Conservation (phyloP, 2,113 vertebrate genomes). For the Etheostoma cragini region DNA sequence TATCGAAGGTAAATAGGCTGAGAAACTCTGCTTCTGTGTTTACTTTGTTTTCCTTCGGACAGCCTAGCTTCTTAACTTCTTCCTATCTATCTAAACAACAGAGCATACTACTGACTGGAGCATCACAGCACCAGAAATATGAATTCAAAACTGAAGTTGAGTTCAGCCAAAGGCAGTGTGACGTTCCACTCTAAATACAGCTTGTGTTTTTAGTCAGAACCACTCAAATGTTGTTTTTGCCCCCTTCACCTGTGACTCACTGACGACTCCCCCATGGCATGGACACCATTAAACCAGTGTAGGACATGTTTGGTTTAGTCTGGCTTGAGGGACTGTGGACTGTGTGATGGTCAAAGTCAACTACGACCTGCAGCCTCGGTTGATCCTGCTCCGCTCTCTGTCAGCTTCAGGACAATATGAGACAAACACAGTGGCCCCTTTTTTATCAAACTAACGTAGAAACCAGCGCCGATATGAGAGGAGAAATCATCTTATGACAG, state of each 20-base stretch:
- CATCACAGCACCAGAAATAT: background rate
- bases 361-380: constrained; percentile 39
- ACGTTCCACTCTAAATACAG: background rate
- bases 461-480: no score
- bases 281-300: constrained; percentile 9
- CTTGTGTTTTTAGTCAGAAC: background rate
- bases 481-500: no score
- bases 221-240: background rate
- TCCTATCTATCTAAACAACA: no score
- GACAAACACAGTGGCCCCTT: background rate
- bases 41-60: background rate
- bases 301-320: constrained; percentile 19
- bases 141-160: background rate
- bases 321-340: constrained; percentile 35
- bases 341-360: constrained; percentile 53
- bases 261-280: background rate
- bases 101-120: background rate
- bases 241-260: constrained; percentile 35
- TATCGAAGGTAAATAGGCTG: constrained; percentile 88
- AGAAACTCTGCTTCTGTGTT: background rate
- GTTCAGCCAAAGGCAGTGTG: background rate
- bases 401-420: constrained; percentile 26
- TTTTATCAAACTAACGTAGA: no score
- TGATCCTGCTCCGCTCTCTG: constrained; percentile 19
- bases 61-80: background rate